Base-by-base conservation (phyloP, 1,140 invertebrate species). In the Euwallacea fornicatus region DNA sequence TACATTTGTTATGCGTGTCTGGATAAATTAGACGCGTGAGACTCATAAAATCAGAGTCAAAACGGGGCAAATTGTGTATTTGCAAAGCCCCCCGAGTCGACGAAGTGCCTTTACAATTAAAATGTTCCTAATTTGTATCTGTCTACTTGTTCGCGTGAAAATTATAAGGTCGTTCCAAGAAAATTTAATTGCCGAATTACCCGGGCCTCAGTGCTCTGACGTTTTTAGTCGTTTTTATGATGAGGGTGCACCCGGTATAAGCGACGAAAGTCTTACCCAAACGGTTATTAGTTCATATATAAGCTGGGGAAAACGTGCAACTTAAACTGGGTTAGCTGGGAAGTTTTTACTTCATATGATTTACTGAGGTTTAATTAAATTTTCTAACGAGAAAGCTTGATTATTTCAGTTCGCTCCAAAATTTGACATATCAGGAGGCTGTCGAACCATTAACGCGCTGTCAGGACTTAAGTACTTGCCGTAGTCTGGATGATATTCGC, bases 61-160 rank as follows among this genome's bases (percentile, higher is more conserved):
- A 59, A 50, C 43, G 58, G 46, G 33, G 60, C 21, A 65, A 9
- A 11, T 21, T 41, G 66, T 68, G 55, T 68, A 66, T 66, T 68
- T 68, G 53, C 55, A 61, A n/a, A 13, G 66, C 56, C 66, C 64
- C 66, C 41, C 33, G 58, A 66, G 64, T 33, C 46, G 47, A 55
- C 46, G 66, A 68, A 68, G 58, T 60, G 66, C 58, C 66, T 54
- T 47, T 68, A 68, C 66, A 68, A 68, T 68, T 68, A 68, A 68
- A 55, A 47, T 21, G 21, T 9, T 21, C 50, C 66, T 61, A 61
- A 68, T 68, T 68, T 68, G 66, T 68, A 68, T 59, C 66, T 68
- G 66, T 68, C 66, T 46, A 50, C 55, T 44, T 60, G 55, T 68
- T 68, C 42, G 50, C 55, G 60, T 68, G 55, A 44, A 68, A 68